Conservation (phyloP, 2,888 invertebrate genomes). For the Cremastinae sp. region DNA sequence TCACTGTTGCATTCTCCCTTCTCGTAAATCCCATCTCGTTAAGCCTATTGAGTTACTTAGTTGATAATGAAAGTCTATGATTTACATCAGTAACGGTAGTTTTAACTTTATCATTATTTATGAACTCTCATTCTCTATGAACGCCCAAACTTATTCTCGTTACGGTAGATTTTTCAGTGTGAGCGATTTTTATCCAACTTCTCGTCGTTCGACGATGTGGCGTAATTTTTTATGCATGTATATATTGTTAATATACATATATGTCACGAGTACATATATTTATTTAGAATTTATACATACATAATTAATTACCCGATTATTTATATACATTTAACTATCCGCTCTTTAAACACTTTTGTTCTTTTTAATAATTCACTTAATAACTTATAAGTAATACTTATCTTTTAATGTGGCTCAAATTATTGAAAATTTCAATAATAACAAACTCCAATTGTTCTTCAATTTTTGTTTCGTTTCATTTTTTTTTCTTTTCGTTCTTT, state of each 20-base stretch:
- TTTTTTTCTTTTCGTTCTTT: slow-evolving; percentile 52
- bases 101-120: slow-evolving; percentile 60
- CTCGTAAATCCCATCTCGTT: slow-evolving; percentile 59
- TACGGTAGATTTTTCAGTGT: slow-evolving; percentile 69
- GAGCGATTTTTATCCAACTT: slow-evolving; percentile 61
- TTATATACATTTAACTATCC: slow-evolving; percentile 56
- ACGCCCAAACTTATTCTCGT: slow-evolving; percentile 64
- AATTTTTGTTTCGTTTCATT: slow-evolving; percentile 32
- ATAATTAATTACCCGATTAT: slow-evolving; percentile 59
- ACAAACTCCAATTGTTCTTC: slow-evolving; percentile 69
- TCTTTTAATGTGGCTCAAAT: slow-evolving; percentile 69
- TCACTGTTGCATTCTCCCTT: slow-evolving; percentile 28
- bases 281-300: slow-evolving; percentile 65
- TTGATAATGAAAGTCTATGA: slow-evolving; percentile 65
- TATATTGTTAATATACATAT: slow-evolving; percentile 65
- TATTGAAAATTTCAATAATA: slow-evolving; percentile 71
- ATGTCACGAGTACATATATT: slow-evolving; percentile 63
- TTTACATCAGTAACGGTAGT: slow-evolving; percentile 64
- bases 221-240: slow-evolving; percentile 68
- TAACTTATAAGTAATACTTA: slow-evolving; percentile 71
- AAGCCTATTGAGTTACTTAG: slow-evolving; percentile 68
- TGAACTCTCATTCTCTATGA: slow-evolving; percentile 30
- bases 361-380: slow-evolving; percentile 52
- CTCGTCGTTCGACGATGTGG: slow-evolving; percentile 59
- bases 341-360: slow-evolving; percentile 8